Evolutionary conservation across 64 coral and sea anemone genomes (phyloP), one percentile per base, ranked within the genome.

Genomic region (Montipora capricornis): DNA sequence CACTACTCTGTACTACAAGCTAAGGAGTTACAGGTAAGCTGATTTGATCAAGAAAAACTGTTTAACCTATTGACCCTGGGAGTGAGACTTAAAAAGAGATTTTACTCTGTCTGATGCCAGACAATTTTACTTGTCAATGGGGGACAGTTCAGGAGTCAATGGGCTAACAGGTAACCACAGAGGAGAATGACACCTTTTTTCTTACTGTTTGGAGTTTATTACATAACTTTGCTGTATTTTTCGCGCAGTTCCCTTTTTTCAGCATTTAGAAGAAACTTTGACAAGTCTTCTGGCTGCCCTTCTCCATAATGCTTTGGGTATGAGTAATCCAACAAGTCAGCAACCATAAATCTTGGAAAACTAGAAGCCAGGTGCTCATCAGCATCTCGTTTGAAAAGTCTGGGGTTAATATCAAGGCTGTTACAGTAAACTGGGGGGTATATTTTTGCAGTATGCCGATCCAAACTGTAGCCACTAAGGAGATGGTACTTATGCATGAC

Each of bases 141-240:
- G 37, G 37, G 37, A 37, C 37, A 37, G 37, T 37, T 37, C 37
- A 37, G 37, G 37, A 37, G 37, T 37, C 29, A 37, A 37, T 37
- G 29, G 29, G 29, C 29, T 37, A 37, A 37, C 37, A 37, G 37
- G 37, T 37, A 57, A 57, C 6, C 53, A 57, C 53, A 8, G 53
- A 6, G 6, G 6, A 6, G 11, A 57, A 57, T 57, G 53, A 6
- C 6, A 57, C 53, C 53, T 57, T 57, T 11, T 57, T 6, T 5
- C 11, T 57, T 57, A 8, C 11, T 6, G 53, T 57, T 11, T 57
- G 6, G 8, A 22, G 15, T 3, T 71, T 20, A 24, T 71, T 84
- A 97, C 83, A 97, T 89, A 17, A 91, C 53, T 94, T 94, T 97
- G 46, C 92, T 97, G 55, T 97, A 97, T 10, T 93, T 90, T 75